Percentiles rank a stretch among this genome's conserved stretches.
Conservation (phyloP, 37 sponge, comb jelly and placozoan genomes). For the Cliona cf. orientalis region DNA sequence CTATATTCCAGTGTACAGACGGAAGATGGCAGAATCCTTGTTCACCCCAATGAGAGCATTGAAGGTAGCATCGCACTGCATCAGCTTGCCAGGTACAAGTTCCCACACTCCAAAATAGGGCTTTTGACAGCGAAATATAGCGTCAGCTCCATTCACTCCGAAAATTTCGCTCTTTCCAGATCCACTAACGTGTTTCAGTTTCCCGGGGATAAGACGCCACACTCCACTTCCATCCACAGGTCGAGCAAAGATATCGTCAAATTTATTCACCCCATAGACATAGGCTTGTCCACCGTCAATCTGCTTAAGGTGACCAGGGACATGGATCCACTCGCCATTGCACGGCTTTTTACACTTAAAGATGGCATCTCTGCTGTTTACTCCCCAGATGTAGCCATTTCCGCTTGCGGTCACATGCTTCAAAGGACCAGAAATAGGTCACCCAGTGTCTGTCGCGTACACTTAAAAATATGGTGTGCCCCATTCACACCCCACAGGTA, state of each 20-base stretch:
- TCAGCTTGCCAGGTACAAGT: slow-evolving; percentile 22
- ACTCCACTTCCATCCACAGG: slow-evolving; percentile 61
- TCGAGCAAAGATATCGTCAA: slow-evolving; percentile 21
- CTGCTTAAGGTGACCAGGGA: slow-evolving; percentile 36
- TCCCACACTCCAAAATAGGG: slow-evolving; percentile 64
- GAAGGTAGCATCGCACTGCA: slow-evolving; percentile 52
- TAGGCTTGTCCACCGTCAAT: slow-evolving; percentile 56
- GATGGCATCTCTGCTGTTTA: slow-evolving; percentile 21
- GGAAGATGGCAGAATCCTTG: too few species aligned
- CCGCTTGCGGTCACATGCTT: slow-evolving; percentile 75
- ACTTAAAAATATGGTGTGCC: slow-evolving; percentile 38
- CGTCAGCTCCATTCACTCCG: slow-evolving; percentile 9
- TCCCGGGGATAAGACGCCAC: slow-evolving; percentile 42
- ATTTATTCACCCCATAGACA: slow-evolving; percentile 46
- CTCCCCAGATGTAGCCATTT: slow-evolving; percentile 81
- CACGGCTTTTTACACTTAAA: slow-evolving; percentile 81
- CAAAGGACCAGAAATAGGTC: slow-evolving; percentile 20
- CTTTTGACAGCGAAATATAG: slow-evolving; percentile 62
- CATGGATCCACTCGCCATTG: slow-evolving; percentile 34
- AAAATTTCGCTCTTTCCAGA: slow-evolving; percentile 58
- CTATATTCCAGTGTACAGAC: too few species aligned
- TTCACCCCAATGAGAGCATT: slow-evolving; percentile 40
- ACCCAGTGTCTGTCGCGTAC: slow-evolving; percentile 30
- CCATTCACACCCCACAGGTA: slow-evolving; percentile 67
- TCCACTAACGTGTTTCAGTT: slow-evolving; percentile 46